These are phyloP conservation scores for Trimorus sp. DNA, from an alignment of 2,888 invertebrate genomes.

Conservation along the genomic window DNA sequence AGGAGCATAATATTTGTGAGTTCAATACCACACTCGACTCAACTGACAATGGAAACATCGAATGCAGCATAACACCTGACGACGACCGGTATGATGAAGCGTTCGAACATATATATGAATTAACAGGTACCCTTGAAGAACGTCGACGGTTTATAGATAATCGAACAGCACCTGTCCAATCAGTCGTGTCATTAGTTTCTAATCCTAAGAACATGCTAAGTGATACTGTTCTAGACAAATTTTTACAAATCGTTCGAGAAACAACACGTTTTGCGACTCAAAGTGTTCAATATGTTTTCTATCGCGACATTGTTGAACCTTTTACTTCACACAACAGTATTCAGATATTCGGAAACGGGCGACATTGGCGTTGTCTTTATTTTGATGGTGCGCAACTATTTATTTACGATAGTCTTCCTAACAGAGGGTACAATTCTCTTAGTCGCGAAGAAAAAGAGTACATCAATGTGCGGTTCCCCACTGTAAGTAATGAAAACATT, in stretches of 20 bases:
- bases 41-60: no score
- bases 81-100: no score
- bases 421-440: not conserved
- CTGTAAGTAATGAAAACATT: not conserved
- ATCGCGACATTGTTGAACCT: not conserved
- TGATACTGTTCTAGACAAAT: not conserved
- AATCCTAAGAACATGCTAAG: no score
- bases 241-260: not conserved
- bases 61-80: no score
- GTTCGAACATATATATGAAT: no score
- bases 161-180: no score
- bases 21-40: no score
- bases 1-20: no score
- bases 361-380: conserved; percentile 18
- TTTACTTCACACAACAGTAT: not conserved
- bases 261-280: not conserved
- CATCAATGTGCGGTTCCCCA: not conserved
- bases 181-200: no score
- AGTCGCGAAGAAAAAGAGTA: not conserved
- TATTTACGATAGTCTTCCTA: conserved; percentile 7
- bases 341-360: conserved; percentile 4
- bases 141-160: no score
- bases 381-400: not conserved
- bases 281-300: not conserved
- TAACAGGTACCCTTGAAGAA: no score